Evolutionary conservation across 2,888 invertebrate genomes (phyloP).

Genomic region (Pollenia angustigena): DNA sequence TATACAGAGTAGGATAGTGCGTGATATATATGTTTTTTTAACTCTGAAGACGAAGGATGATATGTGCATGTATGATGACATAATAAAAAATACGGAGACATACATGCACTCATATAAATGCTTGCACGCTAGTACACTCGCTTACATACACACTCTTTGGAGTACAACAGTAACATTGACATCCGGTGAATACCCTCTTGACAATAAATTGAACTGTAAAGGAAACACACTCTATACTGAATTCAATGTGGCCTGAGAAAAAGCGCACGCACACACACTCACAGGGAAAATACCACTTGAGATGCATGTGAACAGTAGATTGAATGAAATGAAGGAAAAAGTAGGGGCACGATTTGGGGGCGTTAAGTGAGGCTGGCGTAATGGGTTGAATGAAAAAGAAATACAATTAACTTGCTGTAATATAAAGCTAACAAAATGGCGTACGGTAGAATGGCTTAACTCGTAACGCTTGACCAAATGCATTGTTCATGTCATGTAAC

Average conservation of each 20-base stretch:
- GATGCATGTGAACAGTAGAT: conserved; percentile 10
- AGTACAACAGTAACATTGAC: conserved; percentile 37
- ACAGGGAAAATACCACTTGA: conserved; percentile 31
- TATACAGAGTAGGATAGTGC: conserved; percentile 6
- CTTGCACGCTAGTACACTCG: conserved; percentile 21
- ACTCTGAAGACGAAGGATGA: conserved; percentile 4
- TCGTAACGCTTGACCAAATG: conserved; percentile 62
- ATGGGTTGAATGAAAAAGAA: conserved; percentile 52
- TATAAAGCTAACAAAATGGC: conserved; percentile 64
- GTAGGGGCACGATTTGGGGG: conserved; percentile 13
- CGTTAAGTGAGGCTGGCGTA: conserved; percentile 38
- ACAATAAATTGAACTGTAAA: conserved; percentile 69
- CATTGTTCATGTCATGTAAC: conserved; percentile 67
- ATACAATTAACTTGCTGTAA: conserved; percentile 69
- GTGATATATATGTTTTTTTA: conserved; percentile 55
- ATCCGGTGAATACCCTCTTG: conserved; percentile 65
- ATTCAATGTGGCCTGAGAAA: conserved; percentile 51
- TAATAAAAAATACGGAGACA: conserved; percentile 34
- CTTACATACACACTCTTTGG: conserved; percentile 13
- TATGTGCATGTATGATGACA: conserved; percentile 24
- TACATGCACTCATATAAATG: conserved; percentile 13
- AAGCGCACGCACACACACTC: conserved; percentile 17
- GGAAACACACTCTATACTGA: conserved; percentile 47
- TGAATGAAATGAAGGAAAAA: conserved; percentile 20
- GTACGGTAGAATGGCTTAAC: conserved; percentile 53